Conservation (phyloP, 2,113 vertebrate species). For the Scalopus aquaticus region DNA sequence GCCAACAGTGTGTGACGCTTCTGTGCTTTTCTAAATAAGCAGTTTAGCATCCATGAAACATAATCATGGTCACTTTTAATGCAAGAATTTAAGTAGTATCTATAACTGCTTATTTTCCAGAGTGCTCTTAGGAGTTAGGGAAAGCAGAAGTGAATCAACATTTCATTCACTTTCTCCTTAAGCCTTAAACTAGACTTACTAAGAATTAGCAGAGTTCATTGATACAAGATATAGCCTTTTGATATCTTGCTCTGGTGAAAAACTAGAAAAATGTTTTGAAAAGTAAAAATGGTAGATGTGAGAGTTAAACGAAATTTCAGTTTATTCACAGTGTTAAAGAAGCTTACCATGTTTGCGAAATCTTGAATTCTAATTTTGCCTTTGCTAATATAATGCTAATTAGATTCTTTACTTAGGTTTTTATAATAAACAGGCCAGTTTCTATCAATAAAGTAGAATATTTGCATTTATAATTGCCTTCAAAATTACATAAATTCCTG, state of each 20-base stretch:
- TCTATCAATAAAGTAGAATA: constrained; percentile 18
- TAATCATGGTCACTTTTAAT: constrained; percentile 26
- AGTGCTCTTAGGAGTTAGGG: neutral
- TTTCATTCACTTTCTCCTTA: neutral
- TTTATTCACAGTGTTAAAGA: constrained; percentile 21
- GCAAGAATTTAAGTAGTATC: neutral
- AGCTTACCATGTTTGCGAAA: constrained; percentile 5
- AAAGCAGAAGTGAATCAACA: neutral
- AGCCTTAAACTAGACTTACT: neutral
- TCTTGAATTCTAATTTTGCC: constrained; percentile 41
- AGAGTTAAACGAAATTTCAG: constrained; percentile 28
- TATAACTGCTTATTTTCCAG: neutral
- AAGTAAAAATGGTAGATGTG: constrained; percentile 19
- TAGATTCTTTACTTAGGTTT: constrained; percentile 25
- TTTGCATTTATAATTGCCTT: constrained; percentile 42
- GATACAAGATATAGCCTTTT: neutral
- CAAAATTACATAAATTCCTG: neutral
- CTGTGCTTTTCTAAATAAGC: neutral
- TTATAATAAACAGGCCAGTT: neutral
- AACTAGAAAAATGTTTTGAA: neutral
- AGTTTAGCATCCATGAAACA: neutral
- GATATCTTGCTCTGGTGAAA: neutral
- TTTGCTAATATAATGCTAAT: constrained; percentile 6
- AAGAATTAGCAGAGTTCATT: constrained; percentile 8
- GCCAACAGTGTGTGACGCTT: neutral